Conservation (phyloP, 2,888 invertebrate genomes). For the Lepidonotus clava region DNA sequence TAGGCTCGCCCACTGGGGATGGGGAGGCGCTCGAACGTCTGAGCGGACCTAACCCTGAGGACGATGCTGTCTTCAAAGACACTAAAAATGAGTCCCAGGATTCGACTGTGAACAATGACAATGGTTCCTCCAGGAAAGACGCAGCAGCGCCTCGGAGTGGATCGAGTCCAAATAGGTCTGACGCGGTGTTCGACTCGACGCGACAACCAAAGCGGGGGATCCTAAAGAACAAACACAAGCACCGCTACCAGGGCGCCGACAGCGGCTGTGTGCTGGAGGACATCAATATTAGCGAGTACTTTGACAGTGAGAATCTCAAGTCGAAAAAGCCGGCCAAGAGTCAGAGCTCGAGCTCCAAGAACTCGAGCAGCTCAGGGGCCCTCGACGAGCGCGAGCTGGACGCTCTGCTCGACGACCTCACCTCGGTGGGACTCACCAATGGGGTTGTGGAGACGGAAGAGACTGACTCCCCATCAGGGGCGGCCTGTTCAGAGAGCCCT, state of each 20-base stretch:
- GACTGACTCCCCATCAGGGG: not conserved
- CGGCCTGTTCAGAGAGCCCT: not conserved
- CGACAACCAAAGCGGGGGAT: slow-evolving; percentile 75
- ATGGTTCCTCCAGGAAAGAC: not conserved
- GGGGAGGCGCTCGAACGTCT: not conserved
- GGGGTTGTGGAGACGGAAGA: not conserved
- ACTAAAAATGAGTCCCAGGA: not conserved
- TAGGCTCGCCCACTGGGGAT: slow-evolving; percentile 14
- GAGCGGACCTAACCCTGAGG: too few relatives aligned
- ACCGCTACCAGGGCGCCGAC: slow-evolving; percentile 73
- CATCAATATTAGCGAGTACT: slow-evolving; percentile 54
- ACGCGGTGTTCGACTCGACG: slow-evolving; percentile 71
- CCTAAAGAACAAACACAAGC: slow-evolving; percentile 68
- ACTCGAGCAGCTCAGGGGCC: not conserved
- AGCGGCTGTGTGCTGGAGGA: slow-evolving; percentile 69
- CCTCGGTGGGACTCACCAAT: not conserved
- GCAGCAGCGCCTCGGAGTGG: not conserved
- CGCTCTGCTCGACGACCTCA: slow-evolving; percentile 34
- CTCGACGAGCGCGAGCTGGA: slow-evolving; percentile 21
- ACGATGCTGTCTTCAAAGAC: slow-evolving; percentile 4
- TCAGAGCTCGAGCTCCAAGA: not conserved
- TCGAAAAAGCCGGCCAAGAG: not conserved
- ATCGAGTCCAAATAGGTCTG: not conserved
- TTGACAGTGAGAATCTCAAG: slow-evolving; percentile 35
- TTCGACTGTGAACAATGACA: not conserved